Percentiles rank a stretch among this genome's conserved stretches.
phyloP scores from a whole-genome alignment of 2,797 vertebrate species.

The Sebastes nivosus region DNA sequence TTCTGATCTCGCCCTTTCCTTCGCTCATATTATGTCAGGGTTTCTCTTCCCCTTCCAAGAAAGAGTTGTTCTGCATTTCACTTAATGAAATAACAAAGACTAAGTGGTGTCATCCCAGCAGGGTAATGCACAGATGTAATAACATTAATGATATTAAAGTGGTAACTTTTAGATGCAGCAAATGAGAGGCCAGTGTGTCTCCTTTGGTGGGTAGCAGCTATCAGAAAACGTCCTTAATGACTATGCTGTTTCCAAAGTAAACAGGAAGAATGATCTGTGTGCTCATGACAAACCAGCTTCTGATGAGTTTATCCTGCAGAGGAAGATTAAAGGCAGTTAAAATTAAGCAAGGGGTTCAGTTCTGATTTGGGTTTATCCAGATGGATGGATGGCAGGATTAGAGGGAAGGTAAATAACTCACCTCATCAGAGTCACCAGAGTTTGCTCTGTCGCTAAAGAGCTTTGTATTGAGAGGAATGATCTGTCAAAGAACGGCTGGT shows the following conservation, averaged over 20 bases:
- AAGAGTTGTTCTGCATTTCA: constrained; percentile 26
- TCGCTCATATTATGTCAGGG: neutral
- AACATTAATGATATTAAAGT: constrained; percentile 54
- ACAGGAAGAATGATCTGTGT: constrained; percentile 2
- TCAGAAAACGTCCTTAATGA: constrained; percentile 2
- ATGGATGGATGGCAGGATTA: neutral
- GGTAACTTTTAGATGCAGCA: constrained; percentile 27
- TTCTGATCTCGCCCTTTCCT: neutral
- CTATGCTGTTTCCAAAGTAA: constrained; percentile 1
- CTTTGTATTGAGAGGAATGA: constrained; percentile 36
- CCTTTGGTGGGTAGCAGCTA: neutral
- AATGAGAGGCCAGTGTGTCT: constrained; percentile 8
- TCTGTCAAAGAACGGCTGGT: constrained; percentile 30
- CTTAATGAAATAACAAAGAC: constrained; percentile 44
- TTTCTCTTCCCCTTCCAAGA: constrained; percentile 8
- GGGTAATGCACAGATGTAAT: constrained; percentile 45
- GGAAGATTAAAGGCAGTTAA: constrained; percentile 19
- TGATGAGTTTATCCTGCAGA: neutral
- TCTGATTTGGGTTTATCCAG: constrained; percentile 13
- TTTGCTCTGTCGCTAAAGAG: constrained; percentile 30
- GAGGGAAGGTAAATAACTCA: neutral
- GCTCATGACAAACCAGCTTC: neutral
- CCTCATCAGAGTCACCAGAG: neutral
- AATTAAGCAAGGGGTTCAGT: neutral
- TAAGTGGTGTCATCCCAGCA: constrained; percentile 32